Conservation (phyloP, 2,113 vertebrate species). For the Eptatretus burgeri region DNA sequence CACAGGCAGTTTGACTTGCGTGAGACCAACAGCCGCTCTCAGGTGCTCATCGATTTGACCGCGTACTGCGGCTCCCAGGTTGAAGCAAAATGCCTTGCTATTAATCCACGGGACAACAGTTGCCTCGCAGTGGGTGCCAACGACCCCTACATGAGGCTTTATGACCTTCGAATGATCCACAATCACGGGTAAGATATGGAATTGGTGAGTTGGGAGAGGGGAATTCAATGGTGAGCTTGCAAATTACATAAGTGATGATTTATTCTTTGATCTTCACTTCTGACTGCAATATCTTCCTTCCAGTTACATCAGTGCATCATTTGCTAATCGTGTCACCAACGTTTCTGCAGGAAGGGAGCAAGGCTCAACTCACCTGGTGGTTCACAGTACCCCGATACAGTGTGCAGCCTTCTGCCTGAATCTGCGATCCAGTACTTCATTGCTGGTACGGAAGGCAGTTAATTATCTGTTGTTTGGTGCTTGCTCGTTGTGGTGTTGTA, state of each 20-base stretch:
- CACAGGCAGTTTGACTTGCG: slow-evolving; percentile 74
- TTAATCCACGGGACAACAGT: slow-evolving; percentile 89
- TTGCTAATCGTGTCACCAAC: background rate
- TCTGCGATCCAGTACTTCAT: slow-evolving; percentile 88
- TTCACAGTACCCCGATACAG: background rate
- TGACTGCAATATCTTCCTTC: too few relatives aligned
- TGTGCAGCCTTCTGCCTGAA: slow-evolving; percentile 34
- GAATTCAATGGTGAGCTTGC: too few relatives aligned
- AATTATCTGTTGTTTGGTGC: too few relatives aligned
- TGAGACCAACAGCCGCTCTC: slow-evolving; percentile 71
- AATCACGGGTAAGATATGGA: slow-evolving; percentile 39
- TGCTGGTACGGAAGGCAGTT: slow-evolving; percentile 29
- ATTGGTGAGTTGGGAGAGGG: too few relatives aligned
- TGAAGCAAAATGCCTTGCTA: slow-evolving; percentile 78
- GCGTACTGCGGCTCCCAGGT: slow-evolving; percentile 88
- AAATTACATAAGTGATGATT: too few relatives aligned
- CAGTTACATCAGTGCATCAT: too few relatives aligned
- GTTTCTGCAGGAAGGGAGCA: background rate
- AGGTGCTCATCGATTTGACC: slow-evolving; percentile 74
- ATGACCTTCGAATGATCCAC: slow-evolving; percentile 96
- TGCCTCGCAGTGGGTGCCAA: slow-evolving; percentile 77
- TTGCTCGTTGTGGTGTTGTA: too few relatives aligned
- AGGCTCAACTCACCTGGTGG: slow-evolving; percentile 1
- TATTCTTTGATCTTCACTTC: too few relatives aligned
- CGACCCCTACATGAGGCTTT: slow-evolving; percentile 75